Conservation (phyloP, 2,888 invertebrate genomes). For the Alentia gelatinosa region DNA sequence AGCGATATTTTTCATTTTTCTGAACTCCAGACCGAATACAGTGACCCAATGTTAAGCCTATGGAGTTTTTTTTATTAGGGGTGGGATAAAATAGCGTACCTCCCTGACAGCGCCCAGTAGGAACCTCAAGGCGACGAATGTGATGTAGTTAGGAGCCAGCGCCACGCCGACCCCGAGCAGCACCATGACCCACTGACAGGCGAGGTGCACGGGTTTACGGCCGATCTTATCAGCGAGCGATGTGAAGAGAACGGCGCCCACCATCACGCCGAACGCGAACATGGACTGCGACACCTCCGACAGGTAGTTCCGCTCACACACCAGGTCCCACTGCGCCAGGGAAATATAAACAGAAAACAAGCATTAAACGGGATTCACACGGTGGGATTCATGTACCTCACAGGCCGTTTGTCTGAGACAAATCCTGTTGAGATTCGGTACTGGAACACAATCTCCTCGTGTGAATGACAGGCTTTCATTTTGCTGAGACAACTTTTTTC, state of each 20-base stretch:
- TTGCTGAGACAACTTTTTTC: too few relatives aligned
- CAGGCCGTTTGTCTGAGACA: too few relatives aligned
- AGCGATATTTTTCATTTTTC: too few relatives aligned
- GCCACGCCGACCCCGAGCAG: constrained; percentile 61
- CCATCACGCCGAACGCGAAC: constrained; percentile 71
- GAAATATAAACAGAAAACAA: too few relatives aligned
- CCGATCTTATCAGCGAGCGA: constrained; percentile 71
- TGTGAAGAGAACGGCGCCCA: constrained; percentile 72
- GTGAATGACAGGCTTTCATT: too few relatives aligned
- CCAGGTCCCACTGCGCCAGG: constrained; percentile 68
- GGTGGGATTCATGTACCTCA: too few relatives aligned
- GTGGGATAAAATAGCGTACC: constrained; percentile 52
- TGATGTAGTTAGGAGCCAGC: constrained; percentile 64
- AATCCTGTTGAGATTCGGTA: too few relatives aligned
- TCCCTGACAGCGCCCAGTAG: constrained; percentile 63
- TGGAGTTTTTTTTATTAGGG: too few relatives aligned
- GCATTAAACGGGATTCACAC: too few relatives aligned
- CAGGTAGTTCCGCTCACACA: constrained; percentile 70
- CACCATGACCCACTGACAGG: constrained; percentile 63
- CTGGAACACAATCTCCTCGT: too few relatives aligned
- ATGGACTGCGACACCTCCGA: constrained; percentile 73
- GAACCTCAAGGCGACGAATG: constrained; percentile 67
- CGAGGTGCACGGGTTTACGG: constrained; percentile 67
- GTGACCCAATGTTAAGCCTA: too few relatives aligned
- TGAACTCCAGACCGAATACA: too few relatives aligned